Evolutionary conservation across 2,797 vertebrate genomes (phyloP), one percentile per base, ranked within the genome.

Genomic region (Pteropus rufus): DNA sequence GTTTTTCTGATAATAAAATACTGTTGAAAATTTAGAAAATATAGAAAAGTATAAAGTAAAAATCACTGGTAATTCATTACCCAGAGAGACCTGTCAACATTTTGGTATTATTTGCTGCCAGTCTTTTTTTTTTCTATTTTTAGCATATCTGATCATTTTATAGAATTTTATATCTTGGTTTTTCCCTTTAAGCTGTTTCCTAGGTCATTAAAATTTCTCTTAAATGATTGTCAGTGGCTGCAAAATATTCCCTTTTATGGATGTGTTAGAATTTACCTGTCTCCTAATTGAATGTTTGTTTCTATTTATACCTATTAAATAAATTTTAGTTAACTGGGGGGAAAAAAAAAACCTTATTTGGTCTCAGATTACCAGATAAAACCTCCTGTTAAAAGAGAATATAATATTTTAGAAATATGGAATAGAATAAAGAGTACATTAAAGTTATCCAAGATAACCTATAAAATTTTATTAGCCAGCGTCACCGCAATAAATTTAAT

Each of bases 111-210:
- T 41, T 84, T 91, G n/a, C 69, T 82, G 9, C 12, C 76, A 26
- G 56, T 44, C 11, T 80, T 49, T 16, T 54, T 16, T 54, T 80
- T 54, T n/a, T 69, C 34, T 89, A 58, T 72, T 94, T 65, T 76
- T 92, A 88, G n/a, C 56, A 36, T 95, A 85, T 89, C 77, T 62
- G n/a, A 10, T 87, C 31, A 46, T 95, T 87, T 39, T 84, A 0
- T 83, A 84, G 70, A 89, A 89, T 91, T 95, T 72, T 83, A 4
- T 76, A 39, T 94, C 75, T 92, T 87, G 65, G 41, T 72, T 81
- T 93, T 97, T 86, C 84, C 54, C 62, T 70, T 36, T 80, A 56
- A 90, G 44, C 29, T 81, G 26, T 96, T 95, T 87, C 31, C 31
- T 90, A 49, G 49, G 67, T 89, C 70, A 58, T 93, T 72, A 44